Evolutionary conservation across 2,888 invertebrate genomes (phyloP).

Genomic region (Lithophane ornitopus): DNA sequence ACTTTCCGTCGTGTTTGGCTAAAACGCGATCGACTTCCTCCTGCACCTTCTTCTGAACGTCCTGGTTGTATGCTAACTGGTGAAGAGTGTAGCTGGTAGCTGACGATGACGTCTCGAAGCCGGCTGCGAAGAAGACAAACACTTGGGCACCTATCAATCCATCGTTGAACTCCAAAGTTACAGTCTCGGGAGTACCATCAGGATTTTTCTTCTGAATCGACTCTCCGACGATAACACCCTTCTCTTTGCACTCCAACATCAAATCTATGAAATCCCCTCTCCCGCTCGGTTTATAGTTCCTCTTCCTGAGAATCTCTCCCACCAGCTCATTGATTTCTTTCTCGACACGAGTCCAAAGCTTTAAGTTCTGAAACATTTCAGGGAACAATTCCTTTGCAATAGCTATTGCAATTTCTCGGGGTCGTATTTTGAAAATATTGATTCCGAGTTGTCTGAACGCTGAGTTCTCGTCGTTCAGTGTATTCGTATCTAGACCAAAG

Average conservation of each 20-base stretch:
- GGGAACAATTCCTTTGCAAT: constrained; percentile 51
- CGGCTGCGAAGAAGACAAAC: constrained; percentile 78
- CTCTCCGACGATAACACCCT: constrained; percentile 71
- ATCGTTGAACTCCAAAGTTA: constrained; percentile 67
- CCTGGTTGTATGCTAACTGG: constrained; percentile 77
- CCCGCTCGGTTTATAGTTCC: constrained; percentile 69
- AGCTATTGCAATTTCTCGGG: constrained; percentile 7
- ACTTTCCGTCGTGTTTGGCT: constrained; percentile 67
- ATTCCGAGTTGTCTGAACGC: constrained; percentile 68
- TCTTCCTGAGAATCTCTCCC: constrained; percentile 64
- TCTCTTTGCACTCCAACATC: constrained; percentile 68
- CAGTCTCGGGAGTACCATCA: constrained; percentile 67
- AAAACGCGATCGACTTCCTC: constrained; percentile 75
- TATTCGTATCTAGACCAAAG: constrained; percentile 73
- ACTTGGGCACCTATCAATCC: constrained; percentile 71
- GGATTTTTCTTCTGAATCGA: constrained; percentile 66
- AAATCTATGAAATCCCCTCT: constrained; percentile 76
- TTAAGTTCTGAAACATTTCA: constrained; percentile 37
- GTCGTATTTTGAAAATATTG: constrained; percentile 49
- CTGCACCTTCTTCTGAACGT: constrained; percentile 75
- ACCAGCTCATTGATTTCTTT: constrained; percentile 46
- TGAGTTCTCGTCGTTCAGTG: constrained; percentile 73
- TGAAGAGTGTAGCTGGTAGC: constrained; percentile 77
- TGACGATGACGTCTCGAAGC: constrained; percentile 82
- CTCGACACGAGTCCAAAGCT: constrained; percentile 41